phyloP scores from a whole-genome alignment of 2,797 vertebrate species.

The Danio aesculapii region DNA sequence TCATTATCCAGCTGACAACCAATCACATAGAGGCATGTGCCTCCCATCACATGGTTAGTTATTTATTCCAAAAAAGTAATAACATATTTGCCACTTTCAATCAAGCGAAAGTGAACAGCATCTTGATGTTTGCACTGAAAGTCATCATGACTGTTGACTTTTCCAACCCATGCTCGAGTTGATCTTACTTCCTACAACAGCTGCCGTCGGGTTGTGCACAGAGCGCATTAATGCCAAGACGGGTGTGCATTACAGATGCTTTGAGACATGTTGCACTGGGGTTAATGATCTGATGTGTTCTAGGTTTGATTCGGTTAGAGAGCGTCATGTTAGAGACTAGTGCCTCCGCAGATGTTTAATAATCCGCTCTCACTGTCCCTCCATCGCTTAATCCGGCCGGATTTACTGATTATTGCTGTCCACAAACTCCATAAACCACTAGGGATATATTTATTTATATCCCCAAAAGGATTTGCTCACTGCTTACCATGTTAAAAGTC shows the following conservation, averaged over 20 bases:
- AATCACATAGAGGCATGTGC: neutral
- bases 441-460: conserved; percentile 43
- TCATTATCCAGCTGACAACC: conserved; percentile 4
- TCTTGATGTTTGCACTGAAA: conserved; percentile 20
- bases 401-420: conserved; percentile 71
- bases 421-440: conserved; percentile 57
- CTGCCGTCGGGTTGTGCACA: conserved; percentile 23
- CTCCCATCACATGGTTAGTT: neutral
- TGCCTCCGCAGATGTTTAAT: conserved; percentile 75
- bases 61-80: neutral
- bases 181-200: conserved; percentile 44
- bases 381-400: conserved; percentile 71
- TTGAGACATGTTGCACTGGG: conserved; percentile 38
- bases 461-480: conserved; percentile 10
- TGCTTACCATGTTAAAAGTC: conserved; percentile 16
- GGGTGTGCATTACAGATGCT: conserved; percentile 53
- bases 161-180: conserved; percentile 24
- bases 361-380: conserved; percentile 71
- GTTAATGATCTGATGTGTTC: conserved; percentile 49
- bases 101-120: conserved; percentile 20
- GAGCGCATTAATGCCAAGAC: conserved; percentile 36
- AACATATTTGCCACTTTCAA: neutral
- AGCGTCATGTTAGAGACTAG: conserved; percentile 64
- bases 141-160: conserved; percentile 37
- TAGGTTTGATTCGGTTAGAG: conserved; percentile 57